phyloP scores from a whole-genome alignment of 2,113 vertebrate genomes.

The Diadophis punctatus region DNA sequence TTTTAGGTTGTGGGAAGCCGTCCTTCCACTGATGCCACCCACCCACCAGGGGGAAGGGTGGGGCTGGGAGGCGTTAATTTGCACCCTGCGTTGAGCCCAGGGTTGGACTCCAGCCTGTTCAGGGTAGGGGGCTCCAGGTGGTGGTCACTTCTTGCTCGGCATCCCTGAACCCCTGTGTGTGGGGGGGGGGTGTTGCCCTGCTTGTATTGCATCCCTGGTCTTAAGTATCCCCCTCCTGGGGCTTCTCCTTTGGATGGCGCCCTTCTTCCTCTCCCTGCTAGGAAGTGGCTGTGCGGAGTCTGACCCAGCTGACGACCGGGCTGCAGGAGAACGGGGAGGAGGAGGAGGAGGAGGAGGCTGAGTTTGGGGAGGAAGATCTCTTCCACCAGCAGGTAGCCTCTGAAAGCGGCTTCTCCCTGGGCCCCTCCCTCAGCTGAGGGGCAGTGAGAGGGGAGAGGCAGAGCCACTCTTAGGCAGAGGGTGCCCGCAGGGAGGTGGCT shows the following conservation, averaged over 20 bases:
- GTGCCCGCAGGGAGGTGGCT: not conserved
- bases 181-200: not conserved
- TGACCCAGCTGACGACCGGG: conserved; percentile 74
- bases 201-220: not conserved
- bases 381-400: conserved; percentile 79
- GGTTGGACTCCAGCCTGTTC: not conserved
- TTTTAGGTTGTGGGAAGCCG: not conserved
- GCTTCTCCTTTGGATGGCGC: not conserved
- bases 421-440: not conserved
- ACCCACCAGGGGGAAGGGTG: too few relatives aligned
- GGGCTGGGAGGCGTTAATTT: too few relatives aligned
- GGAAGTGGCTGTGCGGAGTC: conserved; percentile 85
- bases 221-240: not conserved
- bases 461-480: not conserved
- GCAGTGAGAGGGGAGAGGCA: not conserved
- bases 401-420: not conserved
- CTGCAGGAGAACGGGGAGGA: conserved; percentile 72
- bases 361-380: conserved; percentile 86
- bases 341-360: conserved; percentile 78
- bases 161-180: not conserved
- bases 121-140: not conserved
- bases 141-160: not conserved
- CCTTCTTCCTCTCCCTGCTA: conserved; percentile 42
- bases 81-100: too few relatives aligned
- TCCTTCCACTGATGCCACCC: too few relatives aligned